Conservation (phyloP, 2,797 vertebrate species). For the Ceryle rudis region DNA sequence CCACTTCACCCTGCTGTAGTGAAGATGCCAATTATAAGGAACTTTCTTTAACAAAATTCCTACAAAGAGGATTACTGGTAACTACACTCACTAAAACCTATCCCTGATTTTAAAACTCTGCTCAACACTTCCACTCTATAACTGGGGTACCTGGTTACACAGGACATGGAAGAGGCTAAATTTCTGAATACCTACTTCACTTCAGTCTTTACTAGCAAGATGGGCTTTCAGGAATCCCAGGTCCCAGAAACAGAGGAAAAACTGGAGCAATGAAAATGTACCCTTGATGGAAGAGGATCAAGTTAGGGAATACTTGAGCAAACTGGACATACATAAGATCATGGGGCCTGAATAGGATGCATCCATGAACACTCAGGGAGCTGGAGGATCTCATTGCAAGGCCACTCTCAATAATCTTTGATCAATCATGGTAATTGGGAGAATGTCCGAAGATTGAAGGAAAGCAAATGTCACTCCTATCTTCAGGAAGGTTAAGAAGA, state of each 20-base stretch:
- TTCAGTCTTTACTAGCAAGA: not conserved
- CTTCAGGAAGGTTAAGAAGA: not conserved
- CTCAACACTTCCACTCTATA: not conserved
- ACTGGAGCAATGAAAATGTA: not conserved
- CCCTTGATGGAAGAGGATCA: not conserved
- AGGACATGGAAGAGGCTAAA: not conserved
- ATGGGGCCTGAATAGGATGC: too few relatives aligned
- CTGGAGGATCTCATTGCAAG: not conserved
- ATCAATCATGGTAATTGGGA: not conserved
- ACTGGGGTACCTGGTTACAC: not conserved
- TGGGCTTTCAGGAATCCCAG: not conserved
- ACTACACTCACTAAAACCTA: not conserved
- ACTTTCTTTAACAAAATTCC: not conserved
- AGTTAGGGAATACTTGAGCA: not conserved
- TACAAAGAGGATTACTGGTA: not conserved
- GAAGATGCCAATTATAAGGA: not conserved
- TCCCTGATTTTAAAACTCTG: not conserved
- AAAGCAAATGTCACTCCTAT: not conserved
- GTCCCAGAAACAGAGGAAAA: not conserved
- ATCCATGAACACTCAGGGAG: not conserved
- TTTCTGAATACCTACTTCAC: too few relatives aligned
- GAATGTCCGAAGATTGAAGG: not conserved
- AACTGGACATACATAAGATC: not conserved
- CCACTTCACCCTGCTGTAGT: not conserved
- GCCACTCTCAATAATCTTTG: not conserved